Base-by-base conservation (phyloP, 2,888 invertebrate species). In the Chrysomela aeneicollis region DNA sequence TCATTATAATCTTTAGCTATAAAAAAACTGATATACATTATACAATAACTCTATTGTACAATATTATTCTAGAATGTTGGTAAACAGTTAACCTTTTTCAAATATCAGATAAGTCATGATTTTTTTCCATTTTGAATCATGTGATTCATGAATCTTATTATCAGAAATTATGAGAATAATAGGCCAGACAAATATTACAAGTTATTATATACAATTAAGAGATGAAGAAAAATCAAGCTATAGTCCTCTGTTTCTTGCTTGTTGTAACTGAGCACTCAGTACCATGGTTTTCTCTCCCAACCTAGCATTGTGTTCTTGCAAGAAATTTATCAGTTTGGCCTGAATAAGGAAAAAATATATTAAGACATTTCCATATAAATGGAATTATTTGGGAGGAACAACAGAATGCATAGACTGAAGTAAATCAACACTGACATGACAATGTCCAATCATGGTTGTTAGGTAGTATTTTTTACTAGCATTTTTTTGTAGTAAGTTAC, bases 311-410 rank as follows among this genome's bases (percentile, higher is more conserved):
- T 90, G 89, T 75, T 90, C 90, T 70, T 86, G 86, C 61, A 90
- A 82, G 76, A 89, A 89, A 75, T 86, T 84, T 69, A 91, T 91
- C 8, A 90, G 82, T 81, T 90, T 90, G 22, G 90, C 90, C 84
- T 86, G 70, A 67, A 73, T 66, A 64, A 26, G 46, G 58, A 37
- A 46, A 18, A 17, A 30, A 30, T n/a, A 30, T 15, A 0, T 18
- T 21, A 17, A 18, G 21, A 12, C 12, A 8, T 50, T 19, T 18
- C 1, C n/a, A n/a, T n/a, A n/a, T n/a, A n/a, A n/a, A n/a, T n/a
- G n/a, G n/a, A n/a, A n/a, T n/a, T n/a, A n/a, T n/a, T n/a, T n/a
- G n/a, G n/a, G n/a, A n/a, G n/a, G n/a, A n/a, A n/a, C n/a, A n/a
- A n/a, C n/a, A n/a, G n/a, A n/a, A n/a, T n/a, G n/a, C n/a, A n/a